Evolutionary conservation across 2,888 invertebrate genomes (phyloP).

Genomic region (Thalpophila matura): DNA sequence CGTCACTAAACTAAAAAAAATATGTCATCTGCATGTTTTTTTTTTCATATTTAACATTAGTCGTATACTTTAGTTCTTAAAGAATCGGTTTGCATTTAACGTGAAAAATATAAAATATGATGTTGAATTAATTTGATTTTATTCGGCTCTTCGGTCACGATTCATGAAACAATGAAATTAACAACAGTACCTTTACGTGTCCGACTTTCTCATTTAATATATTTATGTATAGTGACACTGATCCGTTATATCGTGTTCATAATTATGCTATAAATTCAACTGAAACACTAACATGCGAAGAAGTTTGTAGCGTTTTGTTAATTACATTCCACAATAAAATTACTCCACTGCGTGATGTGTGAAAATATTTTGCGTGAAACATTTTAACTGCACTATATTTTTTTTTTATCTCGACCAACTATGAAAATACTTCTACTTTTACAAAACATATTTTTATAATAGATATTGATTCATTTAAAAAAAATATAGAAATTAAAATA

Average conservation of each 20-base stretch:
- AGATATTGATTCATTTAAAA: no score
- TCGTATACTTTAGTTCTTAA: no score
- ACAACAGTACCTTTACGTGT: slow-evolving; percentile 2
- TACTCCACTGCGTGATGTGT: slow-evolving; percentile 47
- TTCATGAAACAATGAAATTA: background rate
- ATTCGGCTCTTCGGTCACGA: background rate
- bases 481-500: background rate
- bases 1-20: no score
- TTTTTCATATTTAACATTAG: no score
- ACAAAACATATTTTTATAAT: no score
- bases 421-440: no score
- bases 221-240: slow-evolving; percentile 28
- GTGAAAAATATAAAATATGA: no score
- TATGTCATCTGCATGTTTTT: no score
- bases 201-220: slow-evolving; percentile 26
- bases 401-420: slow-evolving; percentile 1
- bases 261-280: slow-evolving; percentile 35
- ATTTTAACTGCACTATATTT: slow-evolving; percentile 20
- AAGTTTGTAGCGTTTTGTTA: slow-evolving; percentile 33
- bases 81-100: no score
- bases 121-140: background rate
- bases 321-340: slow-evolving; percentile 48
- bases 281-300: slow-evolving; percentile 38
- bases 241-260: slow-evolving; percentile 23
- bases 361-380: slow-evolving; percentile 36